Evolutionary conservation across 2,797 vertebrate species (phyloP).

Genomic region (Urosaurus nigricauda): DNA sequence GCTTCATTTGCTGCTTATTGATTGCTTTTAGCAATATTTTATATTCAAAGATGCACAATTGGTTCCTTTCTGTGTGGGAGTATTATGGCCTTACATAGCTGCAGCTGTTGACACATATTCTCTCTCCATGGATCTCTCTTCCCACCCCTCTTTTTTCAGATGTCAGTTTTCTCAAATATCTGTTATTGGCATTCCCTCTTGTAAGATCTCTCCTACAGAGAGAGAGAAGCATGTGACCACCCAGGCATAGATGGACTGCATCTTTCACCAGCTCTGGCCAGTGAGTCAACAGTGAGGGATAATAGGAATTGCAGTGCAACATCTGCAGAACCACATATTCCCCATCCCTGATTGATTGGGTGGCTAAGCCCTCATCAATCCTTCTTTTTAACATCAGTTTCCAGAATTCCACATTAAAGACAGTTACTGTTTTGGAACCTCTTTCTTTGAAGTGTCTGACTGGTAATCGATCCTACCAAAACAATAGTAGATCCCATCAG

Average conservation of each 20-base stretch:
- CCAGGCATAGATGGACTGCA: not conserved
- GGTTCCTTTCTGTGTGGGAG: conserved; percentile 27
- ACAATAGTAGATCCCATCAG: not conserved
- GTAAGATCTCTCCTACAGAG: not conserved
- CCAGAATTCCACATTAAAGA: not conserved
- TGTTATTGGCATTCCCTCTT: not conserved
- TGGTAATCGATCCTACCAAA: not conserved
- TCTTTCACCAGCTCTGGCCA: not conserved
- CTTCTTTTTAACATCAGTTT: not conserved
- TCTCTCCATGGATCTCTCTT: not conserved
- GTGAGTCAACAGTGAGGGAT: not conserved
- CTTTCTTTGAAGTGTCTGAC: not conserved
- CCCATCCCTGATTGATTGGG: not conserved
- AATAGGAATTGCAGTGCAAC: not conserved
- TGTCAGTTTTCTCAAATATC: not conserved
- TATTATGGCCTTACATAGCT: not conserved
- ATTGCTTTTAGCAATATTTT: conserved; percentile 25
- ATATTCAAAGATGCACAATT: not conserved
- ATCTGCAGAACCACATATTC: not conserved
- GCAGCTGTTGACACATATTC: not conserved
- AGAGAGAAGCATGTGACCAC: not conserved
- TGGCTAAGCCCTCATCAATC: not conserved
- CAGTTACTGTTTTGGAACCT: not conserved
- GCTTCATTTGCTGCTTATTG: conserved; percentile 22
- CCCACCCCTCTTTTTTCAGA: not conserved